phyloP scores from a whole-genome alignment of 2,113 vertebrate species.

The Damaliscus lunatus region DNA sequence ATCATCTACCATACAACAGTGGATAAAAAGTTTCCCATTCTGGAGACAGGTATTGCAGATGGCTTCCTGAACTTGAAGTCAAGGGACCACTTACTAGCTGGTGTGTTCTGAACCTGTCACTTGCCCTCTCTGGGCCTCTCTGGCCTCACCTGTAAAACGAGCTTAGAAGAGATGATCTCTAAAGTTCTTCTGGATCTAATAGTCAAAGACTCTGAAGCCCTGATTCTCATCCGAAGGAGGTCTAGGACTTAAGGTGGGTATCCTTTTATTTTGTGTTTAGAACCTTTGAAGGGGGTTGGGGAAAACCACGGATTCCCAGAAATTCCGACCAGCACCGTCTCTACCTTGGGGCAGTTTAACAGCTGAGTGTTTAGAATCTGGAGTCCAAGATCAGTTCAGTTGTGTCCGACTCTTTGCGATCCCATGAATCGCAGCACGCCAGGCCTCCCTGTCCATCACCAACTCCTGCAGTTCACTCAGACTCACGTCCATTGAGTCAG shows the following conservation, averaged over 20 bases:
- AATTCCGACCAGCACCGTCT: not conserved
- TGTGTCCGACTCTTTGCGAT: too few relatives aligned
- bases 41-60: not conserved
- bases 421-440: too few relatives aligned
- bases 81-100: not conserved
- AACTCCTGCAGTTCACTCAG: too few relatives aligned
- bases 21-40: not conserved
- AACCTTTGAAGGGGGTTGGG: not conserved
- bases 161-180: not conserved
- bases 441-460: too few relatives aligned
- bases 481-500: rapidly evolving
- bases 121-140: not conserved
- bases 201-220: not conserved
- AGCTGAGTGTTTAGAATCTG: not conserved
- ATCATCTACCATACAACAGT: not conserved
- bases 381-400: not conserved
- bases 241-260: not conserved
- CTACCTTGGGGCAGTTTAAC: not conserved
- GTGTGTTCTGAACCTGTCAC: not conserved
- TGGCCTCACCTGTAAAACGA: not conserved
- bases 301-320: not conserved
- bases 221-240: not conserved
- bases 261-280: not conserved
- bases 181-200: not conserved
- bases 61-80: not conserved